Evolutionary conservation across 1,140 invertebrate species (phyloP), one percentile per base, ranked within the genome.

Genomic region (Drosophila pallidifrons): DNA sequence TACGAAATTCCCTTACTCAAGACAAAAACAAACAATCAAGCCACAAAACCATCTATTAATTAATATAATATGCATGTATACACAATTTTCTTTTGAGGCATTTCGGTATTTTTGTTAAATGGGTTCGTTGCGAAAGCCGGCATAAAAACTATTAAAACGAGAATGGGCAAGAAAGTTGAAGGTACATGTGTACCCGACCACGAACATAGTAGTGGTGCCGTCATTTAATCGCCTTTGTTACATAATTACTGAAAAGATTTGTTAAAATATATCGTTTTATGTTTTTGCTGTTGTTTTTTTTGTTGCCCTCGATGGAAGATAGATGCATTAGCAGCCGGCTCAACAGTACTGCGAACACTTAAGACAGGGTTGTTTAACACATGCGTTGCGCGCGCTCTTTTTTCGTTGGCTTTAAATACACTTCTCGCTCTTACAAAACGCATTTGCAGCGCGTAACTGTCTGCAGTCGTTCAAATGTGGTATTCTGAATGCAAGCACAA

Each of bases 301-400:
- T 59, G 38, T 64, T 52, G 28, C 16, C 11, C 16, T 57, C 28
- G n/a, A 10, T 38, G 10, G 8, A 10, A 10, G 35, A 38, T 8
- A 10, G 35, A 25, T 70, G 59, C 32, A 58, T 63, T 7, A 51
- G 66, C 52, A 66, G 60, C 81, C 82, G 81, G 71, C 49, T 47
- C 41, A 74, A 55, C 41, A 54, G 47, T 46, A 38, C 46, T 25
- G 35, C 35, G 35, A 16, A 25, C 35, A 66, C 61, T 25, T 25
- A 25, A 73, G 13, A 60, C 70, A 65, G 75, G 70, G 70, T n/a
- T 66, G 82, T 78, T 71, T 10, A 38, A 8, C 35, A 54, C 28
- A 59, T 2, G 25, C 32, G 38, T 10, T 66, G 67, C 57, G 35
- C 70, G 59, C 70, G 70, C 47, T 72, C 11, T 65, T 65, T 51